Evolutionary conservation across 2,888 invertebrate species (phyloP), one percentile per base, ranked within the genome.

Genomic region (Acrobasis consociella): DNA sequence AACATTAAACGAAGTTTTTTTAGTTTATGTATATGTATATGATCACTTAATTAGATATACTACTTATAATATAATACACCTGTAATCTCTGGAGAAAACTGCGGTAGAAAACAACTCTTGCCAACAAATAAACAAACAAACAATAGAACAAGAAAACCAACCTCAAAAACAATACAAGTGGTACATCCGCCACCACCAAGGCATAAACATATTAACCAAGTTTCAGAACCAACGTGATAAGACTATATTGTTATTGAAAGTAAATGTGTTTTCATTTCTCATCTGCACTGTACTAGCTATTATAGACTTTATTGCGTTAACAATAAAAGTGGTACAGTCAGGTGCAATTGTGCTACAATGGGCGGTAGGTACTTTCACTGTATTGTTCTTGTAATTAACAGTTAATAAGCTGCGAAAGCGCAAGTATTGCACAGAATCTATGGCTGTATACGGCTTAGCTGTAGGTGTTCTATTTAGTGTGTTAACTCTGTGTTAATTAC

Each of bases 301-400:
- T 55, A 15, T 13, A 22, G 22, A 56, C 56, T 56, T n/a, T 56
- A 56, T 13, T 17, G 5, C 56, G 3, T 42, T 51, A 39, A 7
- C 0, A 42, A 22, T 42, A 56, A 42, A 11, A 56, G 39, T 56
- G n/a, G 17, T 17, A 17, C n/a, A 13, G n/a, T 22, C 42, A 56
- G 42, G 42, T 56, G 56, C 17, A 8, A n/a, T 46, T 42, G 42
- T 56, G 39, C 56, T 56, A 42, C 56, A 46, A 56, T 56, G 11
- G 17, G 39, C 38, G 42, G 7, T 67, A 73, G 55, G 39, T 46
- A 79, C 82, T 83, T 83, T 84, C 84, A 73, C 83, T 75, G 64
- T 66, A 73, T 77, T 78, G 76, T 79, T 75, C 66, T 67, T 55
- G 64, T 72, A 76, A 80, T 82, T 77, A 76, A 65, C 67, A 69